Evolutionary conservation across 2,888 invertebrate genomes (phyloP).

Genomic region (Sarcophaga carnaria): DNA sequence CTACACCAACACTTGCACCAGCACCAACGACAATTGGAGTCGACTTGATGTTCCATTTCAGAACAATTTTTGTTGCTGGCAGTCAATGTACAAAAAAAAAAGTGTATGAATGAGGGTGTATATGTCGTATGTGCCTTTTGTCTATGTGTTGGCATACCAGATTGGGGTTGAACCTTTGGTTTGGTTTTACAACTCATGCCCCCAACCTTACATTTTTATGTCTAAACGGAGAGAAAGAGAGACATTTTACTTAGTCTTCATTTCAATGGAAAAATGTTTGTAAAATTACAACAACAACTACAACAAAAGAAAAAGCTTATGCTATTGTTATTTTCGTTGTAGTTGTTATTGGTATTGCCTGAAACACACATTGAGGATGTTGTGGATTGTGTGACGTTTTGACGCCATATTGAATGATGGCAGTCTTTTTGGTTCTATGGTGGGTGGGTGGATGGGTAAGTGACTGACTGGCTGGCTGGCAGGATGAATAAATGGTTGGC

Average conservation of each 20-base stretch:
- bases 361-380: conserved; percentile 66
- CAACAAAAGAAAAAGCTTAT: conserved; percentile 31
- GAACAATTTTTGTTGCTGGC: conserved; percentile 29
- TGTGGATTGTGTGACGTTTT: conserved; percentile 78
- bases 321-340: too few relatives aligned
- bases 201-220: conserved; percentile 37
- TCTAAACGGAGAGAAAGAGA: conserved; percentile 10
- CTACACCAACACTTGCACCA: conserved; percentile 10
- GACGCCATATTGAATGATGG: conserved; percentile 78
- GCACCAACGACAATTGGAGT: conserved; percentile 5
- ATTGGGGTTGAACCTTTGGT: conserved; percentile 65
- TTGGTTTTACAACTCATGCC: conserved; percentile 47
- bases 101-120: conserved; percentile 6
- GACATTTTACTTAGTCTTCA: conserved; percentile 47
- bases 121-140: conserved; percentile 30
- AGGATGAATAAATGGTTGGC: conserved; percentile 45
- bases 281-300: conserved; percentile 52
- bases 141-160: conserved; percentile 56
- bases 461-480: conserved; percentile 24
- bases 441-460: conserved; percentile 27
- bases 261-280: conserved; percentile 56
- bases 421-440: conserved; percentile 20
- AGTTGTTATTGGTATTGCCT: conserved; percentile 44
- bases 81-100: neutral
- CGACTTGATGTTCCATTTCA: conserved; percentile 43